Evolutionary conservation across 1,140 invertebrate species (phyloP).

Genomic region (Aphis craccivora): DNA sequence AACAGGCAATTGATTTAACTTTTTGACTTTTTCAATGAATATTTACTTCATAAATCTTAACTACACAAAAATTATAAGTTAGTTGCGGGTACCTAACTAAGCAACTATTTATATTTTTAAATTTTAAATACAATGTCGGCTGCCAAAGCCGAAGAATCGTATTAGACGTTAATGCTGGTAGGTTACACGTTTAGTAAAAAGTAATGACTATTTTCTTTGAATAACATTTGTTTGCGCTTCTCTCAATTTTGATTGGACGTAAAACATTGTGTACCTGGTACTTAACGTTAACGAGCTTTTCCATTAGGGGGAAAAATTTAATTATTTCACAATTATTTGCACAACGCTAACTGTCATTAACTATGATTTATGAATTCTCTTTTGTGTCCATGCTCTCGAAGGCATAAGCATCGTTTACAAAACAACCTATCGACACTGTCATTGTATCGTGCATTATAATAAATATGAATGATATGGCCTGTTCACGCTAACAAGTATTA

Average conservation of each 20-base stretch:
- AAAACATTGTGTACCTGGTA: neutral
- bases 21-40: neutral
- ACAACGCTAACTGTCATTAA: constrained; percentile 3
- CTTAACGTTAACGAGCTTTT: constrained; percentile 41
- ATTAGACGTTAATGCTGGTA: neutral
- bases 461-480: neutral
- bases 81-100: neutral
- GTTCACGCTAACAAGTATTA: neutral
- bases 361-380: constrained; percentile 31
- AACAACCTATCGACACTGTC: neutral
- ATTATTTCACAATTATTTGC: constrained; percentile 42
- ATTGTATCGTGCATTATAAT: neutral
- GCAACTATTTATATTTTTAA: neutral
- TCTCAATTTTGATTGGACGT: neutral
- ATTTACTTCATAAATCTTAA: neutral
- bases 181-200: neutral
- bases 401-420: neutral
- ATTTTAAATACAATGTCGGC: neutral
- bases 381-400: neutral
- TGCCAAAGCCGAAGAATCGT: neutral
- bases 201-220: neutral
- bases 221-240: neutral
- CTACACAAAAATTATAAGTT: neutral
- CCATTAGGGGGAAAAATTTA: constrained; percentile 43
- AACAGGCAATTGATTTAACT: neutral